Base-by-base conservation (phyloP, 2,797 vertebrate species). In the Synaphobranchus kaupii region DNA sequence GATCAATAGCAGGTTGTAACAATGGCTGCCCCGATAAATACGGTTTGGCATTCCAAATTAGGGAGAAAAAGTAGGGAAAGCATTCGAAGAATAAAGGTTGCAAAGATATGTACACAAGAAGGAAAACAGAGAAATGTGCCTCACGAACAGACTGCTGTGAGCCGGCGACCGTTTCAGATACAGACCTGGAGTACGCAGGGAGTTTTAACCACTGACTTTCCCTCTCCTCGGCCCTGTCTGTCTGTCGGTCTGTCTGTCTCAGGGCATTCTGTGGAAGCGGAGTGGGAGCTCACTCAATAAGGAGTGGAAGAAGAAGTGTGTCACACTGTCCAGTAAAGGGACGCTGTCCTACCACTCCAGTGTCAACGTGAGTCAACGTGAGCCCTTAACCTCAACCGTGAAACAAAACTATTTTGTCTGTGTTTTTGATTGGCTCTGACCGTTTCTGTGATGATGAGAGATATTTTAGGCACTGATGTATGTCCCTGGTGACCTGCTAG, bases 221-320 rank as follows among this genome's bases (percentile, higher is more conserved):
- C 50, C n/a, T 84, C 50, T n/a, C 82, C 34, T 39, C 17, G 34
- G 15, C 54, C 54, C 54, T 56, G 54, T 17, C 12, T 56, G 54
- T 17, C 54, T 56, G 20, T n/a, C 2, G 20, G 54, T 68, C 6
- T 85, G 47, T 71, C 34, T 50, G 50, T 84, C 34, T 88, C 94
- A 98, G 98, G 97, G 97, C 90, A 95, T 98, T 91, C 93, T 99
- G 84, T 94, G 98, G 93, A 98, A 99, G 90, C 96, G 97, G 92
- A 98, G 98, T 0, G 97, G 98, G 81, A 98, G 97, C 92, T 98
- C 98, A 20, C 95, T 99, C 89, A 99, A 99, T 94, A 98, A 99
- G 93, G 98, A 98, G 89, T 99, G 98, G 98, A 99, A 98, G 95
- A 99, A 98, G 96, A 99, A 99, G 76, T 98, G 98, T 0, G 98